phyloP scores from a whole-genome alignment of 2,797 vertebrate species.

The Diplodus puntazzo region DNA sequence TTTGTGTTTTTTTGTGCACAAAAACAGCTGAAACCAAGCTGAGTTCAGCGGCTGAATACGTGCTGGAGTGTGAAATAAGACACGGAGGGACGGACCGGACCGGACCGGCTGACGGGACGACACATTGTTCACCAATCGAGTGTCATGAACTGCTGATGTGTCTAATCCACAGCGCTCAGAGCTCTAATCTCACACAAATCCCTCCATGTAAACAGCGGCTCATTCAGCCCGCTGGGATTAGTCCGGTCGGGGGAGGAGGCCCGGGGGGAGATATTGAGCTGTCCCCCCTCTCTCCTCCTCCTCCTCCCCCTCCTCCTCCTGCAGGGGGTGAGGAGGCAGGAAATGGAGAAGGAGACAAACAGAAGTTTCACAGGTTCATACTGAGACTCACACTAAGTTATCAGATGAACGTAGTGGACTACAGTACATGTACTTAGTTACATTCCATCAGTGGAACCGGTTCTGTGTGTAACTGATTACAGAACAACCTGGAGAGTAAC shows the following conservation, averaged over 20 bases:
- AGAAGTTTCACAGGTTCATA: constrained; percentile 20
- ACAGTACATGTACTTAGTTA: too few relatives aligned
- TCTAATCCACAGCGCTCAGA: constrained; percentile 89
- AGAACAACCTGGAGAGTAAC: too few relatives aligned
- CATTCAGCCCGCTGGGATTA: constrained; percentile 91
- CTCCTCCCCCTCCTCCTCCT: constrained; percentile 57
- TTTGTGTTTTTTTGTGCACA: too few relatives aligned
- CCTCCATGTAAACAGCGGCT: constrained; percentile 90
- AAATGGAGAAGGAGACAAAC: constrained; percentile 47
- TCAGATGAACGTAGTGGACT: too few relatives aligned
- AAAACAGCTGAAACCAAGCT: too few relatives aligned
- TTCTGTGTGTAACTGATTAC: too few relatives aligned
- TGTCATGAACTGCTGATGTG: constrained; percentile 75
- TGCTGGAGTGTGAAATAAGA: constrained; percentile 55
- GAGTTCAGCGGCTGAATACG: too few relatives aligned
- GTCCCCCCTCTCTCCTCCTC: constrained; percentile 52
- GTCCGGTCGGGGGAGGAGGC: constrained; percentile 83
- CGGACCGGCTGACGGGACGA: neutral
- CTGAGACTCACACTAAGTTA: neutral
- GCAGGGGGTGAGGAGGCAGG: constrained; percentile 38
- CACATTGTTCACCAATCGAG: constrained; percentile 59
- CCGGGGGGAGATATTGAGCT: constrained; percentile 82
- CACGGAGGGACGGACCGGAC: constrained; percentile 18
- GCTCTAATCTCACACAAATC: constrained; percentile 92
- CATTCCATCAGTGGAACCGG: too few relatives aligned